phyloP scores from a whole-genome alignment of 1,140 invertebrate genomes.

The Chironomus tepperi region DNA sequence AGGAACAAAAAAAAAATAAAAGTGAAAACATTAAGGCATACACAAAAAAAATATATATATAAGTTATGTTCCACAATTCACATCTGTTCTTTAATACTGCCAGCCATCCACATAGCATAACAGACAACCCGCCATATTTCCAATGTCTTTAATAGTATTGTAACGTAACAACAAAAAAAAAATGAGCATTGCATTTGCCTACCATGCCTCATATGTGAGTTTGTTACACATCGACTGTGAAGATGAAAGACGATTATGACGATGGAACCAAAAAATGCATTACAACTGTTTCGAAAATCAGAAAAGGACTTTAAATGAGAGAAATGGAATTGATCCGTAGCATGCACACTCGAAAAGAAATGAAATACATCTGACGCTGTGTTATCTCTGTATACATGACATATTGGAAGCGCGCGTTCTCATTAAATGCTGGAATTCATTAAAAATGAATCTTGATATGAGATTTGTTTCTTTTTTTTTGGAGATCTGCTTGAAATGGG shows the following conservation, averaged over 20 bases:
- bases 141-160: neutral
- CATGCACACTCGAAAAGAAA: neutral
- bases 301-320: neutral
- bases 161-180: neutral
- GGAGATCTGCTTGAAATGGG: too few relatives aligned
- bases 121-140: conserved; percentile 19
- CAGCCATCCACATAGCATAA: neutral
- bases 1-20: too few relatives aligned
- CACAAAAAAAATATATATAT: neutral
- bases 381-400: neutral
- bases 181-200: neutral
- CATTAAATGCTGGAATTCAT: neutral
- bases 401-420: neutral
- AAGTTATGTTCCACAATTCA: neutral
- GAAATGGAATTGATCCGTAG: neutral
- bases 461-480: neutral
- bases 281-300: conserved; percentile 10
- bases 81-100: conserved; percentile 21
- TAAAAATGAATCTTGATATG: neutral
- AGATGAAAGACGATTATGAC: too few relatives aligned
- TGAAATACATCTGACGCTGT: too few relatives aligned
- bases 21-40: too few relatives aligned
- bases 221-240: neutral
- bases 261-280: neutral
- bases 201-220: neutral